phyloP scores from a whole-genome alignment of 1,140 invertebrate species.

The Apocrypta bakeri region DNA sequence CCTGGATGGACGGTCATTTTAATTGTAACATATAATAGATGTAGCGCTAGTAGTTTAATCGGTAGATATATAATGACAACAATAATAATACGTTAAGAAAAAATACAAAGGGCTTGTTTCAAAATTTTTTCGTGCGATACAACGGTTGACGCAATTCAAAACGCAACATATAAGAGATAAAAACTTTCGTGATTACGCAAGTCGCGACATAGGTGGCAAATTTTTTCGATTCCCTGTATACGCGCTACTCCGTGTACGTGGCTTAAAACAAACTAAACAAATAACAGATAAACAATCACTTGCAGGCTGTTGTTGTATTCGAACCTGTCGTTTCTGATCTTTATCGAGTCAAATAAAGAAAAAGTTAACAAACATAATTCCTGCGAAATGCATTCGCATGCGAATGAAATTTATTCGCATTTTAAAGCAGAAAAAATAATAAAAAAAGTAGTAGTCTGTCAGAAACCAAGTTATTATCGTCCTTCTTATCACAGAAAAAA shows the following conservation, averaged over 20 bases:
- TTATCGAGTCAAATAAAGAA: constrained; percentile 25
- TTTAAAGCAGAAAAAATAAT: constrained; percentile 11
- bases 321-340: constrained; percentile 42
- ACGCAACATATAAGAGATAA: constrained; percentile 12
- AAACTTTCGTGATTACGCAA: neutral
- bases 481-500: constrained; percentile 29
- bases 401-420: constrained; percentile 44
- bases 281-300: constrained; percentile 41
- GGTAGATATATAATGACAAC: constrained; percentile 46
- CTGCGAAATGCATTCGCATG: constrained; percentile 17
- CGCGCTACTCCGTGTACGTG: constrained; percentile 9
- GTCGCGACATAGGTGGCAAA: constrained; percentile 3
- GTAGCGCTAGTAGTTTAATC: constrained; percentile 45
- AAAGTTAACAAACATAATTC: constrained; percentile 24
- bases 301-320: constrained; percentile 40
- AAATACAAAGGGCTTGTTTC: constrained; percentile 46
- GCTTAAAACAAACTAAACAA: constrained; percentile 30
- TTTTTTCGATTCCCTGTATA: constrained; percentile 34
- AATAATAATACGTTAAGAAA: constrained; percentile 46
- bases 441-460: constrained; percentile 18
- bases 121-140: constrained; percentile 31
- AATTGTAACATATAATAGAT: constrained; percentile 49
- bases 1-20: constrained; percentile 49
- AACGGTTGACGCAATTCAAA: constrained; percentile 21
- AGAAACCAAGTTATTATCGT: constrained; percentile 33